A percentile compares a stretch with the other conserved stretches of the same genome.
These are phyloP conservation scores for Gadus macrocephalus DNA, from an alignment of 2,113 vertebrate species.

Conservation along the genomic window DNA sequence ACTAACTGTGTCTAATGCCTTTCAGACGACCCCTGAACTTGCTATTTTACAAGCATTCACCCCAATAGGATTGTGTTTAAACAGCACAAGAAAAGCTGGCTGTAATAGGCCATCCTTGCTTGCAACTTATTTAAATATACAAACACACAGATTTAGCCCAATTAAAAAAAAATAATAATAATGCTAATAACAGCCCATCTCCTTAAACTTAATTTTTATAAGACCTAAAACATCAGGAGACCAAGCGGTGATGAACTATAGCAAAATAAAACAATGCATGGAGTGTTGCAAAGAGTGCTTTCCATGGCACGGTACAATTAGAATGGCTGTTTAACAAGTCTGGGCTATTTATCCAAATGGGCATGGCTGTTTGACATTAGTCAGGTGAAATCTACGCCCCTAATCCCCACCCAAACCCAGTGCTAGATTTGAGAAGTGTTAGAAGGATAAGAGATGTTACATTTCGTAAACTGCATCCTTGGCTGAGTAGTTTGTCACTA, in stretches of 20 bases:
- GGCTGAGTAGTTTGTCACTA: neutral
- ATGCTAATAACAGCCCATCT: neutral
- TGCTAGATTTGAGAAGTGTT: conserved; percentile 33
- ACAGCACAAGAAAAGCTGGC: too few relatives aligned
- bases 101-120: too few relatives aligned
- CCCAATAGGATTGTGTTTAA: too few relatives aligned
- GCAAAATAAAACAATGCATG: conserved; percentile 30
- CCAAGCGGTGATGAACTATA: conserved; percentile 21
- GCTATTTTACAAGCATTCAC: too few relatives aligned
- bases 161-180: too few relatives aligned
- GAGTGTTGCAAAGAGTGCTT: conserved; percentile 35
- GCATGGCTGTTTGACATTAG: conserved; percentile 53
- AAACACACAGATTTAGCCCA: too few relatives aligned
- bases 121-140: too few relatives aligned
- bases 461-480: neutral
- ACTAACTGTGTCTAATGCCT: neutral
- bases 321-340: neutral
- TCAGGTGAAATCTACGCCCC: conserved; percentile 38
- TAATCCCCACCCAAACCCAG: neutral
- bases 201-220: conserved; percentile 1
- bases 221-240: neutral
- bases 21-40: neutral
- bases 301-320: conserved; percentile 31
- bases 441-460: conserved; percentile 23
- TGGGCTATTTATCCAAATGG: conserved; percentile 36